Evolutionary conservation across 1,140 invertebrate genomes (phyloP).

Genomic region (Drosophila neocordata): DNA sequence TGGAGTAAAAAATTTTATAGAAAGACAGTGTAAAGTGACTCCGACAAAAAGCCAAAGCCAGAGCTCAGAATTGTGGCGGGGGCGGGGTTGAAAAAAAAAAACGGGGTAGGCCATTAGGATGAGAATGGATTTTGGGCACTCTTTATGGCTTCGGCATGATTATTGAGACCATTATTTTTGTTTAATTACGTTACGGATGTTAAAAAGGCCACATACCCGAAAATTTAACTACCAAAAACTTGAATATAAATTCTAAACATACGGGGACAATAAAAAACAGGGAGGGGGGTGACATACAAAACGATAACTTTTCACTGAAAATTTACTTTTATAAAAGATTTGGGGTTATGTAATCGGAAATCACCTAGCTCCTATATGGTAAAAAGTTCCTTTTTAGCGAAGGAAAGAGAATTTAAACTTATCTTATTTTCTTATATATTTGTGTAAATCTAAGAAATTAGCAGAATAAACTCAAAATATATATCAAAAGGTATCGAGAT

Average conservation of each 20-base stretch:
- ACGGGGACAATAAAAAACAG: background rate
- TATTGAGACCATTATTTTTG: constrained; percentile 81
- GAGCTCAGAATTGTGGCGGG: background rate
- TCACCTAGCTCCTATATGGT: too few relatives aligned
- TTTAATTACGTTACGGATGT: constrained; percentile 80
- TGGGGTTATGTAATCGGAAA: too few relatives aligned
- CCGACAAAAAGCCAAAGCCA: constrained; percentile 14
- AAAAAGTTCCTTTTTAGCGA: too few relatives aligned
- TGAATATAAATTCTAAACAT: constrained; percentile 10
- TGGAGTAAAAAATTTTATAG: constrained; percentile 27
- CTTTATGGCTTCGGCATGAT: constrained; percentile 65
- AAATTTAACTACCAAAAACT: constrained; percentile 4
- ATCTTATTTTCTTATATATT: too few relatives aligned
- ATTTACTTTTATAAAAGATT: too few relatives aligned
- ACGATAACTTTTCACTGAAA: too few relatives aligned
- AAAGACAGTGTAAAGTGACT: constrained; percentile 28
- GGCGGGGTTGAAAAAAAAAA: constrained; percentile 12
- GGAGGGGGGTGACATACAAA: too few relatives aligned
- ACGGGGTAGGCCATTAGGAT: constrained; percentile 32
- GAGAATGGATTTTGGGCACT: constrained; percentile 18
- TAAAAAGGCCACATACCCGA: constrained; percentile 35
- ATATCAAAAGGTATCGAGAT: too few relatives aligned
- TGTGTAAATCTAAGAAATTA: too few relatives aligned
- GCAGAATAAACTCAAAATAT: too few relatives aligned
- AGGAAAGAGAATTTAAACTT: too few relatives aligned